Evolutionary conservation across 2,113 vertebrate species (phyloP).

Genomic region (Hippocampus comes): DNA sequence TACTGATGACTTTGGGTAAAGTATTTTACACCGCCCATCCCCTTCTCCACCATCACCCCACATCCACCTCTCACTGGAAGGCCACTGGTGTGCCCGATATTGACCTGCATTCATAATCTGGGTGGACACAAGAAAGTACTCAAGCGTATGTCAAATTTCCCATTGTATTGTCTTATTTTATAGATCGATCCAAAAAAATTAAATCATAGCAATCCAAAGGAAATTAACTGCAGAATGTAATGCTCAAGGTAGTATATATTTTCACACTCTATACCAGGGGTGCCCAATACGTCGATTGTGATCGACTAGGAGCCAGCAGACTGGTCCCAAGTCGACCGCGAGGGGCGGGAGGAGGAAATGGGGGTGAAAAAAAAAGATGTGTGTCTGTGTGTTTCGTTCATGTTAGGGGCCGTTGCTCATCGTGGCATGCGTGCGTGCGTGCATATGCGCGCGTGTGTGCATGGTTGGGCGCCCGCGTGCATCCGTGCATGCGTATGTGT

Average conservation of each 20-base stretch:
- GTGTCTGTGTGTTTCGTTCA: too few relatives aligned
- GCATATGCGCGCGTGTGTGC: too few relatives aligned
- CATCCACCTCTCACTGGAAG: not conserved
- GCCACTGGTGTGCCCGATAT: conserved; percentile 5
- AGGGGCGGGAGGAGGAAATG: too few relatives aligned
- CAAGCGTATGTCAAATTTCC: not conserved
- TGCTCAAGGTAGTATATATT: not conserved
- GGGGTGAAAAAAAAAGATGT: too few relatives aligned
- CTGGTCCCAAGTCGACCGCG: too few relatives aligned
- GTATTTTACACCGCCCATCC: conserved; percentile 5
- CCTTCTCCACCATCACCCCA: not conserved
- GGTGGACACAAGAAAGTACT: conserved; percentile 4
- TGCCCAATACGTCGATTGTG: too few relatives aligned
- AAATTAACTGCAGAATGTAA: not conserved
- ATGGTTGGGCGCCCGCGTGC: too few relatives aligned
- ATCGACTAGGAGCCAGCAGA: too few relatives aligned
- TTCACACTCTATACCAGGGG: too few relatives aligned
- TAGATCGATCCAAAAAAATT: not conserved
- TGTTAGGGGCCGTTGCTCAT: too few relatives aligned
- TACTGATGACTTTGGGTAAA: conserved; percentile 20
- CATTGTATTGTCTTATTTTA: not conserved
- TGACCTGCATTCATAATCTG: not conserved
- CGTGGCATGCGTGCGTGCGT: too few relatives aligned
- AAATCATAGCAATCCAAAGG: not conserved
- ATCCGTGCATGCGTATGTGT: too few relatives aligned